These are phyloP conservation scores for Polypterus bichir DNA, from an alignment of 2,113 vertebrate genomes.

Conservation along the genomic window DNA sequence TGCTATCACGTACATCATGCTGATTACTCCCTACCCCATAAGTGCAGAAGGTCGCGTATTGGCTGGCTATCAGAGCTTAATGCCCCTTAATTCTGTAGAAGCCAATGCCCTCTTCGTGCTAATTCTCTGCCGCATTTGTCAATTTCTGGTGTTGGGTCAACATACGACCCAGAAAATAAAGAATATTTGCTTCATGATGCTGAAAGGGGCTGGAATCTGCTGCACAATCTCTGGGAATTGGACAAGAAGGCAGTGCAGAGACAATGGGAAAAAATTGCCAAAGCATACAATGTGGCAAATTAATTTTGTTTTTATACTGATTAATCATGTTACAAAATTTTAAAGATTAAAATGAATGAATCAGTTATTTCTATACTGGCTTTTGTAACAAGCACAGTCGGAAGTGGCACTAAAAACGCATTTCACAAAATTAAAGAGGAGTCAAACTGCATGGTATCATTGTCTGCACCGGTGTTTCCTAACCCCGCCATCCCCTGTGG, in stretches of 20 bases:
- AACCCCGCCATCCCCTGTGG: too few species aligned
- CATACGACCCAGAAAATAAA: constrained; percentile 62
- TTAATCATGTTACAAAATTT: too few species aligned
- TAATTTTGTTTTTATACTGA: too few species aligned
- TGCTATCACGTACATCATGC: constrained; percentile 80
- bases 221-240: constrained; percentile 45
- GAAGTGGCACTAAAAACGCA: too few species aligned
- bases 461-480: too few species aligned
- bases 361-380: too few species aligned
- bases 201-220: constrained; percentile 42
- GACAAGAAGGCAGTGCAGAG: constrained; percentile 60
- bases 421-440: too few species aligned
- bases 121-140: constrained; percentile 67
- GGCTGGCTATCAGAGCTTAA: constrained; percentile 73
- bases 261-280: constrained; percentile 54
- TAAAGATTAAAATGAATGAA: too few species aligned
- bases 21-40: constrained; percentile 52
- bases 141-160: constrained; percentile 61
- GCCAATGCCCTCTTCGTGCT: constrained; percentile 56
- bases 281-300: neutral
- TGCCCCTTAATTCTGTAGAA: constrained; percentile 59
- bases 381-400: too few species aligned
- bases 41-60: constrained; percentile 61
- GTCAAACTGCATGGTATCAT: too few species aligned
- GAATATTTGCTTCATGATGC: constrained; percentile 69